Conservation (phyloP, 1,140 invertebrate species). For the Halictus rubicundus region DNA sequence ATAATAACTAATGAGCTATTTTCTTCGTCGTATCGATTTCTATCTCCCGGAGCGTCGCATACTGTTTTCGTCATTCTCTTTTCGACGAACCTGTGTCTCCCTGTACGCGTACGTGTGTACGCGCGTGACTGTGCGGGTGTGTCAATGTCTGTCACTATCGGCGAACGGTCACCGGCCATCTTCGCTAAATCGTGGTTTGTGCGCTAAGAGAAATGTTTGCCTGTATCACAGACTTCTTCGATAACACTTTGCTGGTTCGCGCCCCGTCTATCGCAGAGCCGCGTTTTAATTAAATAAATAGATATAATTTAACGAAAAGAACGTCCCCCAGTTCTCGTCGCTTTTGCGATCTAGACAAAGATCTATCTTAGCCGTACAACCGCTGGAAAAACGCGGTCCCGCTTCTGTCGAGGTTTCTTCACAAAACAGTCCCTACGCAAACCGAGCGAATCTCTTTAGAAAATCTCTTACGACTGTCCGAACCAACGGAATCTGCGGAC, state of each 20-base stretch:
- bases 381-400: conserved; percentile 27
- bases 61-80: background rate
- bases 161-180: background rate
- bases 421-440: conserved; percentile 21
- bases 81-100: background rate
- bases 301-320: conserved; percentile 38
- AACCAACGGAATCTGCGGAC: conserved; percentile 17
- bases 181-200: conserved; percentile 38
- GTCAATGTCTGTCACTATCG: background rate
- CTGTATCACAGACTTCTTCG: conserved; percentile 59
- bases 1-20: conserved; percentile 46
- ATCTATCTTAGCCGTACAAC: conserved; percentile 40
- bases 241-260: conserved; percentile 28
- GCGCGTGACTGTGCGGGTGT: no score
- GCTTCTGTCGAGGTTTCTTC: background rate
- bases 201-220: conserved; percentile 53
- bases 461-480: background rate
- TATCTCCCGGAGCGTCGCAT: conserved; percentile 9
- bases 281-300: conserved; percentile 48
- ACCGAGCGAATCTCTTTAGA: background rate
- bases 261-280: conserved; percentile 8
- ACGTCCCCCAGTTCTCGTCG: background rate
- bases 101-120: no score
- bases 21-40: background rate
- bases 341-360: conserved; percentile 51